Conservation (phyloP, 2,888 invertebrate species). For the Oligia latruncula region DNA sequence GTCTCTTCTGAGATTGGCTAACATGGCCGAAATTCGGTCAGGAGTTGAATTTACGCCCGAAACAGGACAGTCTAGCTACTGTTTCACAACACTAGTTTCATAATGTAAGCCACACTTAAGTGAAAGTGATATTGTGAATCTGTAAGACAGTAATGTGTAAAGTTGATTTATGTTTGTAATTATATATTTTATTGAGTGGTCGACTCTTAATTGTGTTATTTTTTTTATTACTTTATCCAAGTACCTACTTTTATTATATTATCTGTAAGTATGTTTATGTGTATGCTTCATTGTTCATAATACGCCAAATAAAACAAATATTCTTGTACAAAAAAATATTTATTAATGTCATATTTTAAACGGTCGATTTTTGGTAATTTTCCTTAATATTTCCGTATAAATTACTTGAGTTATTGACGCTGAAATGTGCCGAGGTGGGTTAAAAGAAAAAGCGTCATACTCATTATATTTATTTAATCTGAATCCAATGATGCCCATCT, state of each 20-base stretch:
- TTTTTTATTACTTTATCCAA: background rate
- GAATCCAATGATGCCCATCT: background rate
- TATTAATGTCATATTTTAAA: background rate
- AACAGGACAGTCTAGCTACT: background rate
- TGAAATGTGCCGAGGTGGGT: background rate
- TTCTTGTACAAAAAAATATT: background rate
- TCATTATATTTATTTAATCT: background rate
- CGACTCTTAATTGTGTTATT: background rate
- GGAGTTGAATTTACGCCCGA: background rate
- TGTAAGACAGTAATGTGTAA: constrained; percentile 44
- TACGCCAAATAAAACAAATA: background rate
- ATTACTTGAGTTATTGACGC: background rate
- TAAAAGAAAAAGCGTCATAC: background rate
- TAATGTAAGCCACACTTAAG: constrained; percentile 1
- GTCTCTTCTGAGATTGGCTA: too few species aligned
- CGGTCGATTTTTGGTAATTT: background rate
- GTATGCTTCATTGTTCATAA: background rate
- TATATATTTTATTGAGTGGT: constrained; percentile 11
- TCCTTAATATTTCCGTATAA: background rate
- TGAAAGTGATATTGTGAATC: constrained; percentile 59
- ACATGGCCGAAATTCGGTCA: background rate
- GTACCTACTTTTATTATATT: background rate
- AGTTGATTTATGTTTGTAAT: constrained; percentile 41
- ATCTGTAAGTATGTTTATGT: background rate
- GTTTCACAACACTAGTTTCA: background rate